Percentiles rank a stretch among this genome's conserved stretches.
phyloP scores from a whole-genome alignment of 2,888 invertebrate genomes.

The Lithosia quadra region DNA sequence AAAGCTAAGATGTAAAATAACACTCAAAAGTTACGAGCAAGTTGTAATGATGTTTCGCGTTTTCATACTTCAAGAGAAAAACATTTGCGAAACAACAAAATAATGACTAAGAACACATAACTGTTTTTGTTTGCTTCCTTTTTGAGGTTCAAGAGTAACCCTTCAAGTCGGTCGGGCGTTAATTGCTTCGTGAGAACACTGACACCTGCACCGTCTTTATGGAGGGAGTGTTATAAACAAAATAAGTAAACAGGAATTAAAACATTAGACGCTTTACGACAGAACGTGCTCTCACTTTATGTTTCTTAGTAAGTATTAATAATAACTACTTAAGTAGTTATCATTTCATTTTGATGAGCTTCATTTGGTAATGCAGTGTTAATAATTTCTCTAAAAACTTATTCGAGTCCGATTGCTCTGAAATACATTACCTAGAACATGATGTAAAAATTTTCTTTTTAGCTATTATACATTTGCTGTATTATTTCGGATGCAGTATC shows the following conservation, averaged over 20 bases:
- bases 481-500: too few relatives aligned
- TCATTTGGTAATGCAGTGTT: not conserved
- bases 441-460: too few relatives aligned
- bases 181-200: conserved; percentile 82
- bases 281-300: conserved; percentile 49
- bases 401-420: too few relatives aligned
- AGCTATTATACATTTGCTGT: too few relatives aligned
- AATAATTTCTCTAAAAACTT: not conserved
- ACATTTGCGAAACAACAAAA: conserved; percentile 59
- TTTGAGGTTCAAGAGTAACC: conserved; percentile 77
- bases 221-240: conserved; percentile 69
- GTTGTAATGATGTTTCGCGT: conserved; percentile 46
- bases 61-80: conserved; percentile 50
- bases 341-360: conserved; percentile 19
- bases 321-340: conserved; percentile 34
- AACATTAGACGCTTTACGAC: conserved; percentile 60
- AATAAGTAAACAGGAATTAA: conserved; percentile 71
- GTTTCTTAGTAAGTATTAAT: conserved; percentile 27
- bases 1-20: conserved; percentile 37
- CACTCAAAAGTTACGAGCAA: conserved; percentile 39
- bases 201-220: conserved; percentile 71
- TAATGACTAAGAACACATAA: conserved; percentile 65
- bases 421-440: too few relatives aligned
- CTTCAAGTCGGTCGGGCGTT: conserved; percentile 75
- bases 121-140: conserved; percentile 70